These are phyloP conservation scores for Drosophila erecta DNA, from an alignment of 1,140 invertebrate species.

Conservation along the genomic window DNA sequence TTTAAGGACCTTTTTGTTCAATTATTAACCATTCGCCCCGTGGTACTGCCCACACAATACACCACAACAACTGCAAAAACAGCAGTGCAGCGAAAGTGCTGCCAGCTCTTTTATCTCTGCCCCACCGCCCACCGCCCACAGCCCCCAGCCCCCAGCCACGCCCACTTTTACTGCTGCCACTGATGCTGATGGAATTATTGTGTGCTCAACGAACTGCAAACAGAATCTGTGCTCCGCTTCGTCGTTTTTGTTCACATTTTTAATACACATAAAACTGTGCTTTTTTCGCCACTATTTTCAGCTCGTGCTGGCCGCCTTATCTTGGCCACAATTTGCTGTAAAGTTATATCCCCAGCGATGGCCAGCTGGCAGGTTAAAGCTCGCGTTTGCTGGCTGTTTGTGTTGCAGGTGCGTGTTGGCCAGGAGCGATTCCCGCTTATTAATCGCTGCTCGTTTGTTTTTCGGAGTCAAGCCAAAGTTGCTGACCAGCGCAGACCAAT, in stretches of 20 bases:
- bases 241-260: slow-evolving; percentile 48
- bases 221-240: slow-evolving; percentile 63
- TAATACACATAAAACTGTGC: slow-evolving; percentile 56
- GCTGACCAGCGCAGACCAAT: slow-evolving; percentile 37
- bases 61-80: background rate
- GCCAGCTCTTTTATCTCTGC: slow-evolving; percentile 42
- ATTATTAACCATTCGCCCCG: slow-evolving; percentile 62
- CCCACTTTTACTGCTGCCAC: slow-evolving; percentile 35
- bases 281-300: slow-evolving; percentile 57
- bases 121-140: background rate
- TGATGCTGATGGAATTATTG: slow-evolving; percentile 79
- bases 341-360: slow-evolving; percentile 6
- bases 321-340: slow-evolving; percentile 44
- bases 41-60: slow-evolving; percentile 38
- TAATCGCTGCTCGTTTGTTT: slow-evolving; percentile 42
- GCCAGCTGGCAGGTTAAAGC: slow-evolving; percentile 47
- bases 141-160: slow-evolving; percentile 2
- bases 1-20: slow-evolving; percentile 29
- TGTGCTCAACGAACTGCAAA: slow-evolving; percentile 79
- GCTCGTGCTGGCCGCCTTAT: slow-evolving; percentile 59
- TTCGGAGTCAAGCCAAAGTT: slow-evolving; percentile 34
- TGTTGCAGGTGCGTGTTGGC: slow-evolving; percentile 54
- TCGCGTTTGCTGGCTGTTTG: slow-evolving; percentile 46
- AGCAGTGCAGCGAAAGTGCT: slow-evolving; percentile 45
- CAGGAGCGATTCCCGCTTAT: slow-evolving; percentile 28